Percentiles rank a stretch among this genome's conserved stretches.
Conservation (phyloP, 2,888 invertebrate genomes). For the Pocota personata region DNA sequence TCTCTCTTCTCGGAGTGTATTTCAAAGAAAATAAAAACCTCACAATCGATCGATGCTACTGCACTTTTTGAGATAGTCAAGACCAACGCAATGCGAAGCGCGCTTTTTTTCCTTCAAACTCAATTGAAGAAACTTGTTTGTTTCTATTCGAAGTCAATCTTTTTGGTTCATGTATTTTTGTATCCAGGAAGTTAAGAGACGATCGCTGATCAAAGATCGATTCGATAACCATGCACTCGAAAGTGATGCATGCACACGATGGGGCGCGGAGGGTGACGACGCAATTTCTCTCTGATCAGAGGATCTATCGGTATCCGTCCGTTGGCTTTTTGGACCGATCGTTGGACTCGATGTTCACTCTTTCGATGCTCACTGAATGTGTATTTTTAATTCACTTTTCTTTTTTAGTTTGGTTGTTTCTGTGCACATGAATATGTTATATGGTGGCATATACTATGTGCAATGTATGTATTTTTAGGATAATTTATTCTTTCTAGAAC, state of each 20-base stretch:
- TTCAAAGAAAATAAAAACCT: not conserved
- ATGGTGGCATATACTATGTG: constrained; percentile 54
- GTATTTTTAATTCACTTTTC: constrained; percentile 70
- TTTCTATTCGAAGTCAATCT: constrained; percentile 21
- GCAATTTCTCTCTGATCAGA: constrained; percentile 30
- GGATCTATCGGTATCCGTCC: constrained; percentile 65
- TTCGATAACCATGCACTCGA: constrained; percentile 48
- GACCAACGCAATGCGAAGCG: constrained; percentile 70
- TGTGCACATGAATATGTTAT: constrained; percentile 55
- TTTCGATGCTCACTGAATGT: constrained; percentile 71
- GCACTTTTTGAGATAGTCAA: constrained; percentile 19
- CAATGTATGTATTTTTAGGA: constrained; percentile 71
- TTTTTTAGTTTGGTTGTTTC: constrained; percentile 32
- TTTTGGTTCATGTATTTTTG: constrained; percentile 64
- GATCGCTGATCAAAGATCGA: constrained; percentile 69
- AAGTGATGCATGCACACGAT: not conserved
- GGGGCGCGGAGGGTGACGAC: constrained; percentile 8
- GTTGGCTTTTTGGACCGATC: constrained; percentile 69
- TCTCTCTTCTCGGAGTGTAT: constrained; percentile 2
- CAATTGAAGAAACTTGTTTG: constrained; percentile 51
- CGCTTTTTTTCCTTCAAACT: constrained; percentile 42
- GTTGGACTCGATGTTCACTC: constrained; percentile 59
- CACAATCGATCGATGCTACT: constrained; percentile 25
- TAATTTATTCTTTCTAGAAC: constrained; percentile 58
- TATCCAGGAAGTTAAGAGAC: constrained; percentile 70